These are phyloP conservation scores for Matsumurasca onukii DNA, from an alignment of 1,140 invertebrate genomes.

Conservation along the genomic window DNA sequence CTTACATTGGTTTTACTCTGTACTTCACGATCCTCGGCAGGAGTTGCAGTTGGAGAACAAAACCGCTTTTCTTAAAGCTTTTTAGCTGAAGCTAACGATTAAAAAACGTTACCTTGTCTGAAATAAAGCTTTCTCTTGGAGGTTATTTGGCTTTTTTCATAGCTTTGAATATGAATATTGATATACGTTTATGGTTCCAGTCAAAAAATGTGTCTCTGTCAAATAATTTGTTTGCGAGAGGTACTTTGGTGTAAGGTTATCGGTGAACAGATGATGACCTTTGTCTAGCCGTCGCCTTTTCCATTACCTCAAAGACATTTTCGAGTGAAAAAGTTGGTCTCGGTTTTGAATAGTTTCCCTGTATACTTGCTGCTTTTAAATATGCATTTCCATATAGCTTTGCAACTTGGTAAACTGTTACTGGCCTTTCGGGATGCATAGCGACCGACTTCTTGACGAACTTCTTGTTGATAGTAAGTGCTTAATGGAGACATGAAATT, in stretches of 20 bases:
- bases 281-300: slow-evolving; percentile 2
- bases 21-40: not conserved
- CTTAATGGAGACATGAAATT: slow-evolving; percentile 41
- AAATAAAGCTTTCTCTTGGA: not conserved
- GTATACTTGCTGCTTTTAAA: slow-evolving; percentile 41
- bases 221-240: no score
- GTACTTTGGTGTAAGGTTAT: slow-evolving; percentile 8
- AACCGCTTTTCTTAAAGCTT: not conserved
- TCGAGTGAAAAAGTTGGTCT: no score
- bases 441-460: slow-evolving; percentile 49
- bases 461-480: slow-evolving; percentile 38
- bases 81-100: not conserved
- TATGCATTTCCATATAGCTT: no score
- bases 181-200: not conserved
- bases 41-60: not conserved
- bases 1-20: not conserved
- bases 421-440: slow-evolving; percentile 40
- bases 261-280: slow-evolving; percentile 12
- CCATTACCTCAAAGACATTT: slow-evolving; percentile 9
- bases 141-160: not conserved
- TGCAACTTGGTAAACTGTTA: no score
- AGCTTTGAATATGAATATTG: not conserved
- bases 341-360: no score
- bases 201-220: slow-evolving; percentile 7
- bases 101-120: not conserved